phyloP scores from a whole-genome alignment of 2,113 vertebrate species.

The Pomatostomus ruficeps region DNA sequence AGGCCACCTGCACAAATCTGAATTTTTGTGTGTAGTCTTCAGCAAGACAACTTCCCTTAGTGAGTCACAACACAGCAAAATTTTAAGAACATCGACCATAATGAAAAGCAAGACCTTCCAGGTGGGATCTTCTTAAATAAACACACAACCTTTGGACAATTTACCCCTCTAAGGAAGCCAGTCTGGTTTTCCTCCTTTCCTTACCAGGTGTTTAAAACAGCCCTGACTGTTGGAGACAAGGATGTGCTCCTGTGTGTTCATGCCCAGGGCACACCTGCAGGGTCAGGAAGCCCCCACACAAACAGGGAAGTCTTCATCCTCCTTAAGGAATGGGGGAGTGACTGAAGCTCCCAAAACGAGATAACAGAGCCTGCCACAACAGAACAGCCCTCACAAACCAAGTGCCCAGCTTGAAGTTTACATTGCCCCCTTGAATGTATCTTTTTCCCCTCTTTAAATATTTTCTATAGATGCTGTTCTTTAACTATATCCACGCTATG shows the following conservation, averaged over 20 bases:
- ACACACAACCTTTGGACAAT: background rate
- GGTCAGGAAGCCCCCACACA: background rate
- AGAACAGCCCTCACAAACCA: background rate
- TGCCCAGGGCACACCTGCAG: background rate
- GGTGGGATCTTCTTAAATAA: background rate
- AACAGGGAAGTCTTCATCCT: background rate
- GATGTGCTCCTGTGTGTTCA: background rate
- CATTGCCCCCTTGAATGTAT: fast-evolving
- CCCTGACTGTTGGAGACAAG: background rate
- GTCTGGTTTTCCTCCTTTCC: background rate
- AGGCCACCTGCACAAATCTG: background rate
- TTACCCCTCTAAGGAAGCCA: background rate
- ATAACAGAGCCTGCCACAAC: background rate
- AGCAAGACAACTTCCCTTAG: background rate
- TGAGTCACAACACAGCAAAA: background rate
- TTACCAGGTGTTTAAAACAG: background rate
- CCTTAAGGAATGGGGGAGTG: background rate
- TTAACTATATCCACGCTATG: background rate
- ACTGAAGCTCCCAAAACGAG: background rate
- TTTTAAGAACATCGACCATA: background rate
- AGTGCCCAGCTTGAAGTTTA: background rate
- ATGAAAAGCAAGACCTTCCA: background rate
- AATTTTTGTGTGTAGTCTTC: background rate
- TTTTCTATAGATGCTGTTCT: background rate
- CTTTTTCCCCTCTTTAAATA: background rate